Base-by-base conservation (phyloP, 2,797 vertebrate species). In the Protonibea diacanthus region DNA sequence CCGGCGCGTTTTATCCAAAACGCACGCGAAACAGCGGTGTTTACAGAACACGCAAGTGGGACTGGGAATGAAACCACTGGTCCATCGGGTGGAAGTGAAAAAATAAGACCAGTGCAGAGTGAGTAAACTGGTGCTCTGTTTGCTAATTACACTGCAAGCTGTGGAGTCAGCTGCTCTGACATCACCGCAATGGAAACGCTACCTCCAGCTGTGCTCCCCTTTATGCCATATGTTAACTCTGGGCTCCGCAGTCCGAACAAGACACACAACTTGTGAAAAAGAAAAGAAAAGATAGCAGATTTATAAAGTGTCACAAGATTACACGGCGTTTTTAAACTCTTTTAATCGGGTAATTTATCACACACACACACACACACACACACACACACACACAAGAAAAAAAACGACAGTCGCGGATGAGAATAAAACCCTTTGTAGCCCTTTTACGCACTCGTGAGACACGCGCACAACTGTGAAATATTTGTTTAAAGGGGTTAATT, bases 151-250 rank as follows among this genome's bases (percentile, higher is more conserved):
- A 96, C 96, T 94, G 95, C 96, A 96, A 97, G 96, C 97, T 97
- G 97, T 97, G 95, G 95, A 97, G 98, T 99, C 98, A 99, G 98
- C 98, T 99, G 98, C 98, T 98, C 97, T 99, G 98, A 99, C 98
- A 99, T 99, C 98, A 99, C 97, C 96, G 97, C 98, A 96, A 97
- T 97, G 97, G 97, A 97, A 99, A 98, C 96, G 97, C 96, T 98
- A 97, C 97, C 98, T 99, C 98, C 98, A 99, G 98, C 98, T 99
- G 98, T 99, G 98, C 97, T 96, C 96, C 95, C 95, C 97, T 97
- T 98, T 96, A 97, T 95, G 97, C 98, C 98, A 99, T 99, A 99
- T 99, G 98, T 96, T 99, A 90, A 96, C 96, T 95, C 96, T 78
- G 93, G 91, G 76, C 86, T 80, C 59, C 81, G 77, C 83, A 92